phyloP scores from a whole-genome alignment of 2,797 vertebrate genomes.

The Zonotrichia albicollis region DNA sequence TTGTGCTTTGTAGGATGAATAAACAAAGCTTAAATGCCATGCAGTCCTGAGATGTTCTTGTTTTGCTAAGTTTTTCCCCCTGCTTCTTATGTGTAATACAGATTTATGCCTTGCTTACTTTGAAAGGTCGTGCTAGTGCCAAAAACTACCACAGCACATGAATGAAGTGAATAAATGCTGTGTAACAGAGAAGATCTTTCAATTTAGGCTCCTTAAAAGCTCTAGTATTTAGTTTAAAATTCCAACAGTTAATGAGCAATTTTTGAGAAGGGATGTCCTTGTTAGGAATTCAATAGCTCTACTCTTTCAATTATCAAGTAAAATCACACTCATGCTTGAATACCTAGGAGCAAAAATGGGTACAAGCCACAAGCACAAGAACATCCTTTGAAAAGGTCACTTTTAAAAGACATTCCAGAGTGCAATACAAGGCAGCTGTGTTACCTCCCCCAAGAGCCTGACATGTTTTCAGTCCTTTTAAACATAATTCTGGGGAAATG shows the following conservation, averaged over 20 bases:
- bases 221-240: constrained; percentile 33
- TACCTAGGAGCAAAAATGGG: constrained; percentile 31
- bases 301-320: constrained; percentile 45
- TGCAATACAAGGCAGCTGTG: not conserved
- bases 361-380: constrained; percentile 15
- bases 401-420: constrained; percentile 26
- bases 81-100: not conserved
- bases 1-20: not conserved
- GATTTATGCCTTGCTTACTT: not conserved
- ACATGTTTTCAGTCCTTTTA: not conserved
- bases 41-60: not conserved
- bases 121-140: not conserved
- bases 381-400: constrained; percentile 41
- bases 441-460: not conserved
- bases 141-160: not conserved
- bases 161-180: not conserved
- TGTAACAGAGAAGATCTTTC: not conserved
- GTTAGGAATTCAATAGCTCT: constrained; percentile 43
- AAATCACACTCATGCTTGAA: constrained; percentile 35
- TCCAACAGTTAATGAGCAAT: constrained; percentile 27
- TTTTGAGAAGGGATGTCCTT: constrained; percentile 35
- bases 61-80: not conserved
- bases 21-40: not conserved
- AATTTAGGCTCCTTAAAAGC: not conserved
- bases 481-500: not conserved